Percentiles rank a stretch among this genome's conserved stretches.
Conservation (phyloP, 2,113 vertebrate species). For the Hippocampus zosterae region DNA sequence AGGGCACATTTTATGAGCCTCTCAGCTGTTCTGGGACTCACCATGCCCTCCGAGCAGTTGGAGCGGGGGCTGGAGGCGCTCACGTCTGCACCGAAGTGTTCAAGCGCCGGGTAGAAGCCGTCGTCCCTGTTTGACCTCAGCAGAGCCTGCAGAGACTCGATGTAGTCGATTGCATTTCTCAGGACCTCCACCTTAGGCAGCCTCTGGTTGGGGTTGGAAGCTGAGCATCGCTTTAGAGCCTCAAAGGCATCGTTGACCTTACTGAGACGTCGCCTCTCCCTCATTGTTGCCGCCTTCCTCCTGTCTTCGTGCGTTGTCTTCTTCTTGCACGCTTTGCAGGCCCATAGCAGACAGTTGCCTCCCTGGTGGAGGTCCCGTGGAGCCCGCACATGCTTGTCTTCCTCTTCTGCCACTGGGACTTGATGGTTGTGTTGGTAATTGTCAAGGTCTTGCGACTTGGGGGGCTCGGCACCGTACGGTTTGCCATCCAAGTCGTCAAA, state of each 20-base stretch:
- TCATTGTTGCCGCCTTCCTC: constrained; percentile 92
- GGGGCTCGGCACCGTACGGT: constrained; percentile 79
- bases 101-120: constrained; percentile 76
- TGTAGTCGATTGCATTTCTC: constrained; percentile 95
- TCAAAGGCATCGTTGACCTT: constrained; percentile 97
- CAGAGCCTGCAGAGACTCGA: constrained; percentile 90
- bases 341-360: constrained; percentile 92
- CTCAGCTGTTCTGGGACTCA: constrained; percentile 68
- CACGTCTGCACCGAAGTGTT: constrained; percentile 86
- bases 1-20: constrained; percentile 1
- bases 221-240: constrained; percentile 93
- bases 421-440: constrained; percentile 56
- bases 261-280: constrained; percentile 87
- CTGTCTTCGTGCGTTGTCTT: constrained; percentile 94
- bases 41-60: constrained; percentile 93
- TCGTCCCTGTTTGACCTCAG: constrained; percentile 83
- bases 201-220: constrained; percentile 90
- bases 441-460: constrained; percentile 77
- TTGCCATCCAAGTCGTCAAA: constrained; percentile 92
- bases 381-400: constrained; percentile 88
- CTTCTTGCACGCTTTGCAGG: constrained; percentile 96
- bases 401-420: constrained; percentile 57
- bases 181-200: constrained; percentile 97
- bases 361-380: constrained; percentile 92
- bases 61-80: constrained; percentile 89